Conservation (phyloP, 1,140 invertebrate species). For the Halictus rubicundus region DNA sequence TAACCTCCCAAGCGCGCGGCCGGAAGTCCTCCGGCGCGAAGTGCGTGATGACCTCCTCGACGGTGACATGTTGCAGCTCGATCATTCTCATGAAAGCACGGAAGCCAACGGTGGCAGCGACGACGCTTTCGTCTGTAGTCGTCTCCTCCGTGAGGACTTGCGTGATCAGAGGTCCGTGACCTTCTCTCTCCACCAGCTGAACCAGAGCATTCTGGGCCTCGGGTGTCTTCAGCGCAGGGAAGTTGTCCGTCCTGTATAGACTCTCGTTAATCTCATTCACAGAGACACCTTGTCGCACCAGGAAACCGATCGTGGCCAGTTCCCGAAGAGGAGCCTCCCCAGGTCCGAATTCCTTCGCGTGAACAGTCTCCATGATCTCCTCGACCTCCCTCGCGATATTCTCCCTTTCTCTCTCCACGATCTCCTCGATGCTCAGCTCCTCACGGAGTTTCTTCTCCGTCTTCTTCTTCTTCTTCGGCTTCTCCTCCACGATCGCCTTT, state of each 20-base stretch:
- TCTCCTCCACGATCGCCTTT: slow-evolving; percentile 53
- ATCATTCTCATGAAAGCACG: slow-evolving; percentile 92
- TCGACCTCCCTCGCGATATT: slow-evolving; percentile 87
- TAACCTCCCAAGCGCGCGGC: slow-evolving; percentile 87
- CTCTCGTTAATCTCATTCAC: slow-evolving; percentile 88
- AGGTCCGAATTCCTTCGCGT: slow-evolving; percentile 89
- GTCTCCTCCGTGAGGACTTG: slow-evolving; percentile 90
- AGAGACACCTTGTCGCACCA: slow-evolving; percentile 87
- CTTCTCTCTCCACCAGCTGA: slow-evolving; percentile 89
- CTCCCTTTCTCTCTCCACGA: slow-evolving; percentile 82
- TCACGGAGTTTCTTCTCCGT: slow-evolving; percentile 77
- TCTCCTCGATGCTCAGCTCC: slow-evolving; percentile 78
- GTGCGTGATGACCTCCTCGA: slow-evolving; percentile 91
- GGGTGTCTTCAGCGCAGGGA: slow-evolving; percentile 88
- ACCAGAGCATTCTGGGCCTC: slow-evolving; percentile 91
- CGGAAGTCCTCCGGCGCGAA: slow-evolving; percentile 91
- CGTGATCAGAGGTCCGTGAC: slow-evolving; percentile 88
- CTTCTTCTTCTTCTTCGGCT: slow-evolving; percentile 73
- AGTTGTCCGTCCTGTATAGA: slow-evolving; percentile 88
- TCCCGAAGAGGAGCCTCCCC: slow-evolving; percentile 89
- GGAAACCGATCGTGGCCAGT: slow-evolving; percentile 89
- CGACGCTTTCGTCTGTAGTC: slow-evolving; percentile 86
- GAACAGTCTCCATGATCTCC: slow-evolving; percentile 86
- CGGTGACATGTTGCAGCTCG: slow-evolving; percentile 87
- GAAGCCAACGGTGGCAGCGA: slow-evolving; percentile 89